Evolutionary conservation across 2,113 vertebrate genomes (phyloP).

Genomic region (Sigmodon hispidus): DNA sequence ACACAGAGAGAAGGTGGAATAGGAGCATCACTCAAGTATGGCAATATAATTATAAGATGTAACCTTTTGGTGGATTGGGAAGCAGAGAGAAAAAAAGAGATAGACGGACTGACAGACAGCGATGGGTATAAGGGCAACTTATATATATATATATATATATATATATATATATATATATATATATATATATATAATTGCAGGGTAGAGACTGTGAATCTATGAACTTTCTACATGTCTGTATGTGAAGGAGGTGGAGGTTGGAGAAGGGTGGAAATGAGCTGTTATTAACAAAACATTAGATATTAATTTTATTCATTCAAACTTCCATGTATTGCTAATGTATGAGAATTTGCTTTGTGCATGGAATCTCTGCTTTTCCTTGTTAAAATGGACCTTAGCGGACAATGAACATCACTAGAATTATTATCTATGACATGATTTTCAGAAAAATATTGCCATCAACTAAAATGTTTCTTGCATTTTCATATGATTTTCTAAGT

Average conservation of each 20-base stretch:
- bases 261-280: background rate
- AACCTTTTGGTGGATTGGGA: too few species aligned
- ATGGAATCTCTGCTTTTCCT: background rate
- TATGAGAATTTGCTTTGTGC: constrained; percentile 44
- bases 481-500: background rate
- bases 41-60: too few species aligned
- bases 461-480: background rate
- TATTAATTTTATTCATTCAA: background rate
- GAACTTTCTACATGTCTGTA: background rate
- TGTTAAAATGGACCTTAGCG: constrained; percentile 17
- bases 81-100: too few species aligned
- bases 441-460: background rate
- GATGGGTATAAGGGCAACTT: too few species aligned
- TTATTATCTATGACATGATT: constrained; percentile 14
- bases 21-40: too few species aligned
- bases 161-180: too few species aligned
- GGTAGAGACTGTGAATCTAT: background rate
- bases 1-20: too few species aligned
- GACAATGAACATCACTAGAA: constrained; percentile 14
- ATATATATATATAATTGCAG: background rate
- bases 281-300: background rate
- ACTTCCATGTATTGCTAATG: background rate
- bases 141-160: too few species aligned
- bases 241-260: background rate
- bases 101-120: too few species aligned